Conservation (phyloP, 2,797 vertebrate species). For the Menidia menidia region DNA sequence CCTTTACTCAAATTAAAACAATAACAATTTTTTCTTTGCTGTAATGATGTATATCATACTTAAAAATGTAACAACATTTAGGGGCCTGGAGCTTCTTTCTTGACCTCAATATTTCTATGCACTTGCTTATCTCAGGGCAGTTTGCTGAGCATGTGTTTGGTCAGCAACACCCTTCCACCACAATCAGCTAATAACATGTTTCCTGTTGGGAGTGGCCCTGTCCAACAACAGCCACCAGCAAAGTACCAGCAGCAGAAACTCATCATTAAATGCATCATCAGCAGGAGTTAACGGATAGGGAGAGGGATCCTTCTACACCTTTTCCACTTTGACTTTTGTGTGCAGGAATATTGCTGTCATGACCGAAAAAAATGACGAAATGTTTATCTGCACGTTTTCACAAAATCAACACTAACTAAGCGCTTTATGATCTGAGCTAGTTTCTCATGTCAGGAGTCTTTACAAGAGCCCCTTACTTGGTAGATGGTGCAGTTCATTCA, state of each 20-base stretch:
- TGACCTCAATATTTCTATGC: not conserved
- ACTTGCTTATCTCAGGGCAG: conserved; percentile 9
- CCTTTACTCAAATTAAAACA: not conserved
- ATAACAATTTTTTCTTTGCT: conserved; percentile 5
- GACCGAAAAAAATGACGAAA: not conserved
- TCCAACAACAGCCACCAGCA: conserved; percentile 20
- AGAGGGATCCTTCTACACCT: no score
- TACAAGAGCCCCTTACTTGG: conserved; percentile 77
- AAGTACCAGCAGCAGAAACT: conserved; percentile 3
- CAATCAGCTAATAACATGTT: conserved; percentile 62
- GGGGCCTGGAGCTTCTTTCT: not conserved
- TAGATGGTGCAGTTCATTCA: conserved; percentile 84
- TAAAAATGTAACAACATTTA: not conserved
- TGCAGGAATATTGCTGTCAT: no score
- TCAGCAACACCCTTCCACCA: conserved; percentile 44
- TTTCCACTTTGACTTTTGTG: no score
- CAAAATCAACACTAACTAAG: no score
- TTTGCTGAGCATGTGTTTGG: conserved; percentile 39
- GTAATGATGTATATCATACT: not conserved
- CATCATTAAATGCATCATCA: conserved; percentile 31
- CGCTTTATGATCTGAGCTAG: not conserved
- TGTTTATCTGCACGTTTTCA: no score
- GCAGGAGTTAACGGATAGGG: conserved; percentile 2
- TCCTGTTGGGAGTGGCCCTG: conserved; percentile 31
- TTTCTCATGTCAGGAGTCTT: not conserved